Conservation (phyloP, 1,140 invertebrate species). For the Trichomalopsis sarcophagae region DNA sequence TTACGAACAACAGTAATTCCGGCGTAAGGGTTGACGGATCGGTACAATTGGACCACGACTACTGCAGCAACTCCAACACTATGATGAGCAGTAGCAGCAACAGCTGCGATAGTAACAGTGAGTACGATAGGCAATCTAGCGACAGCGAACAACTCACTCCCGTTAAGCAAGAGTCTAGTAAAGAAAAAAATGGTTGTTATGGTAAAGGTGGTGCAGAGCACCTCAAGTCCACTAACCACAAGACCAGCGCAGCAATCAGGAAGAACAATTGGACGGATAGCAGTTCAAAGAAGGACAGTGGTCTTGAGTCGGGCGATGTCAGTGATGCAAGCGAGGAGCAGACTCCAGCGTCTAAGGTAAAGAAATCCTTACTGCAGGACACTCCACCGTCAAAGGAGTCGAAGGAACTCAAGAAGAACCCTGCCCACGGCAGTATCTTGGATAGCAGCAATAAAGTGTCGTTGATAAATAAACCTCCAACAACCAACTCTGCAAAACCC, state of each 20-base stretch:
- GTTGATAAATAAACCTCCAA: conserved; percentile 16
- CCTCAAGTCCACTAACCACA: conserved; percentile 30
- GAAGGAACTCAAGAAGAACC: neutral
- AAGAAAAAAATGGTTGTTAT: conserved; percentile 8
- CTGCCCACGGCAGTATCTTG: neutral
- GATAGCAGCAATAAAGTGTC: neutral
- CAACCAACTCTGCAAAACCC: conserved; percentile 29
- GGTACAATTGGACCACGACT: conserved; percentile 75
- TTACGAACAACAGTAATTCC: neutral
- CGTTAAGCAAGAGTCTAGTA: conserved; percentile 44
- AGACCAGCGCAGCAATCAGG: conserved; percentile 31
- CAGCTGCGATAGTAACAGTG: conserved; percentile 52
- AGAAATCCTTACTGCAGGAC: neutral
- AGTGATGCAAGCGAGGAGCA: conserved; percentile 68
- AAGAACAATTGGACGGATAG: conserved; percentile 55
- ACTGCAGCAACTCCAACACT: conserved; percentile 68
- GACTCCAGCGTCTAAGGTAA: neutral
- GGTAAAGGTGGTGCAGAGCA: conserved; percentile 25
- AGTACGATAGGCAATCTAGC: conserved; percentile 51
- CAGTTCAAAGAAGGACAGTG: conserved; percentile 70
- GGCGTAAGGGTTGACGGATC: conserved; percentile 56
- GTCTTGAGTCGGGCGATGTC: conserved; percentile 70
- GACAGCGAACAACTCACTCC: conserved; percentile 50
- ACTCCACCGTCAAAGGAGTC: neutral
- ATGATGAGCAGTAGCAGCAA: conserved; percentile 1